Evolutionary conservation across 2,797 vertebrate genomes (phyloP).

Genomic region (Alca torda): DNA sequence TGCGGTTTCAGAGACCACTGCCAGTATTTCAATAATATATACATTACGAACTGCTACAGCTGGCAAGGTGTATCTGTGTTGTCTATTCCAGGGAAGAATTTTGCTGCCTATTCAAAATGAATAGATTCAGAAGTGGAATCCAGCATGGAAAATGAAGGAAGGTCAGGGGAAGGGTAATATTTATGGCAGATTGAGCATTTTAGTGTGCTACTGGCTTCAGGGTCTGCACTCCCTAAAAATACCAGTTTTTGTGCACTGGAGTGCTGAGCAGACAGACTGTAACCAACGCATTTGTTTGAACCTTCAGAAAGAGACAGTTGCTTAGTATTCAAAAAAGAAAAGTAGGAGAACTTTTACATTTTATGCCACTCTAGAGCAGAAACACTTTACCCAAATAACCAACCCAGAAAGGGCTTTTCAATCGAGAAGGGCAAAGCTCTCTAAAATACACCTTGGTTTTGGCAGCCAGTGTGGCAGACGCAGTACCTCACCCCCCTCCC

Average conservation of each 20-base stretch:
- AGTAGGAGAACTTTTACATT: not conserved
- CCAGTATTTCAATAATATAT: conserved; percentile 60
- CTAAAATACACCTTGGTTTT: not conserved
- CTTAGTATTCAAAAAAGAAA: not conserved
- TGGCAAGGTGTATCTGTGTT: conserved; percentile 59
- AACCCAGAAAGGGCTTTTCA: not conserved
- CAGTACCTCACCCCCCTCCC: not conserved
- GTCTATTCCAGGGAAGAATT: conserved; percentile 62
- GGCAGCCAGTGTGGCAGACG: accelerated
- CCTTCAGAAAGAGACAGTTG: not conserved
- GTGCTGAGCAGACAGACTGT: conserved; percentile 29
- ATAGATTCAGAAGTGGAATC: conserved; percentile 68
- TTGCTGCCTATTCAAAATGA: conserved; percentile 68
- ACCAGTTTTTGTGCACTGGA: not conserved
- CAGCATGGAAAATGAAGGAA: conserved; percentile 73
- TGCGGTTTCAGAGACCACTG: conserved; percentile 54
- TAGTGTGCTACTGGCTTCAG: conserved; percentile 60
- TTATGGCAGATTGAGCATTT: conserved; percentile 60
- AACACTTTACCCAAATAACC: not conserved
- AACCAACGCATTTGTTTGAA: conserved; percentile 9
- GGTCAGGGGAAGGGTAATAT: conserved; percentile 69
- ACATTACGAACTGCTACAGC: conserved; percentile 69
- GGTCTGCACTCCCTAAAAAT: conserved; percentile 37
- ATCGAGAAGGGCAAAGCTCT: not conserved
- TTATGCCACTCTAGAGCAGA: not conserved